phyloP scores from a whole-genome alignment of 2,113 vertebrate genomes.

The Otocyon megalotis region DNA sequence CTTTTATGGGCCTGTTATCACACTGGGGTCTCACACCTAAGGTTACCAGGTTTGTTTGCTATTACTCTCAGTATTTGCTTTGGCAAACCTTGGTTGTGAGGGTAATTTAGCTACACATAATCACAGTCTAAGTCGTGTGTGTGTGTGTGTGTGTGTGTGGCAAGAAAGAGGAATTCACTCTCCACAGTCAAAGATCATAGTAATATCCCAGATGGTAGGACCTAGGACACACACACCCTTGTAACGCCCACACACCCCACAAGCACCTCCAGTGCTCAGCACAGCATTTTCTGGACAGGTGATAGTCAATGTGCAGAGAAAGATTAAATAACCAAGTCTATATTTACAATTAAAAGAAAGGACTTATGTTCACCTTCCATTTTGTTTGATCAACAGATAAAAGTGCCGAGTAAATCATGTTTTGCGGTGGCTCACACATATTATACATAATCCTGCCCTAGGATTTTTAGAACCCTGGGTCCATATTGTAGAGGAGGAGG shows the following conservation, averaged over 20 bases:
- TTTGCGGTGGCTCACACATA: not conserved
- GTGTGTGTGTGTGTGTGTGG: not conserved
- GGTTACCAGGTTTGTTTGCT: conserved; percentile 40
- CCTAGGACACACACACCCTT: too few species aligned
- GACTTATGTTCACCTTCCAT: not conserved
- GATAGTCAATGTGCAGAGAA: not conserved
- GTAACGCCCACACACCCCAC: not conserved
- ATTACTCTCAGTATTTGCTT: conserved; percentile 69
- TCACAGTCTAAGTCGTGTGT: not conserved
- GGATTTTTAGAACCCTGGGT: not conserved
- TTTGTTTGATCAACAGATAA: not conserved
- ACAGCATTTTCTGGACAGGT: not conserved
- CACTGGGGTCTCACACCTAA: not conserved
- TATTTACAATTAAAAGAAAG: not conserved
- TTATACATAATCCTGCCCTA: accelerated
- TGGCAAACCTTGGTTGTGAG: conserved; percentile 62
- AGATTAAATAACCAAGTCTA: not conserved
- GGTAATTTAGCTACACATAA: conserved; percentile 30
- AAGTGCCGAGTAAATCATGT: not conserved
- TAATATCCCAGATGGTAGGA: not conserved
- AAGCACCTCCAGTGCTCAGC: accelerated
- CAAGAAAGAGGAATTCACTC: not conserved
- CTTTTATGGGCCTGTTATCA: conserved; percentile 67
- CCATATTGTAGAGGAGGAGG: not conserved
- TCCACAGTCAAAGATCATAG: not conserved